Evolutionary conservation across 2,888 invertebrate species (phyloP), one percentile per base, ranked within the genome.

Genomic region (Pterostichus niger): DNA sequence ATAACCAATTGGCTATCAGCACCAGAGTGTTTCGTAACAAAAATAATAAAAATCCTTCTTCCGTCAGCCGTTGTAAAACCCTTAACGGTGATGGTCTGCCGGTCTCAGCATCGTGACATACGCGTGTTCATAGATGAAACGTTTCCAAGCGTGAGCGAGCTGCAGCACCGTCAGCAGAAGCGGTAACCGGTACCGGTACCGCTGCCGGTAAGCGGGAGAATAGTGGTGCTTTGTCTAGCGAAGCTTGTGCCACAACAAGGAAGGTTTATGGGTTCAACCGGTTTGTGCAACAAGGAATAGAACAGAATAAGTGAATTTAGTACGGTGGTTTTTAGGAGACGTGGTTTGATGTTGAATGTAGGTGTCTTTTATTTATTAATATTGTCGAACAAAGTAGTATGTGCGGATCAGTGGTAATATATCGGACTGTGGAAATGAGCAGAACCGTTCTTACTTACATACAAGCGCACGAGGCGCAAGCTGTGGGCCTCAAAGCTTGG

Each of bases 41-140:
- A 6, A 52, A 10, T 13, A 13, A 10, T 52, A 52, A 52, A 52
- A 52, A 9, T 52, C n/a, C 13, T 9, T 52, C 40, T 9, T 7
- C 52, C 52, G 13, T 52, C 52, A 13, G 4, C n/a, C 52, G 52
- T 52, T 52, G 13, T 52, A 52, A 52, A 52, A 52, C 40, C 40
- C 7, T 9, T 40, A 40, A 40, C 40, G 24, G 1, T 24, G 24
- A 24, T 24, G 24, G 24, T 40, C 40, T 40, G 40, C 6, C 40
- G 40, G 40, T 40, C 40, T 6, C 6, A 40, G 40, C 6, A 40
- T 40, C 40, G n/a, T 52, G 13, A 13, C n/a, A n/a, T n/a, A 52
- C 52, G 52, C 52, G 52, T 52, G 52, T 52, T 52, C 52, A 52
- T 52, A 52, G 52, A 52, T 52, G 52, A 52, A 52, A 52, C 52